Conservation (phyloP, 2,797 vertebrate species). For the Rhinoraja longicauda region DNA sequence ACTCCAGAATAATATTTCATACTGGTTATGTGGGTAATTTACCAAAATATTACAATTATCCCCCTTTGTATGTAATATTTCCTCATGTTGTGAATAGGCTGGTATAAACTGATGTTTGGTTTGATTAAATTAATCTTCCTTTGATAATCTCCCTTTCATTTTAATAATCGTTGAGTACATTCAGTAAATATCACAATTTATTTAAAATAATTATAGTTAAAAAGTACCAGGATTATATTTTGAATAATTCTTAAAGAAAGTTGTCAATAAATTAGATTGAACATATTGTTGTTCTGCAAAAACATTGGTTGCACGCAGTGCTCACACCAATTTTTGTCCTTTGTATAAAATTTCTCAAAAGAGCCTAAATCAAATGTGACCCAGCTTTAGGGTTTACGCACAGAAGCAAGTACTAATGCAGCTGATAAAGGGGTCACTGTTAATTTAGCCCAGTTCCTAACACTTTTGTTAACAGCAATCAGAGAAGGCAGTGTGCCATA, state of each 20-base stretch:
- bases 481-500: too few relatives aligned
- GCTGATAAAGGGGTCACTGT: too few relatives aligned
- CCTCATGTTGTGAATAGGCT: not conserved
- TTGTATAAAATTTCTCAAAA: too few relatives aligned
- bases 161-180: not conserved
- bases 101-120: not conserved
- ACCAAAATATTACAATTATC: not conserved
- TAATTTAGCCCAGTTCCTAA: too few relatives aligned
- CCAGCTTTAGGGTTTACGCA: too few relatives aligned
- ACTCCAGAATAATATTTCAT: not conserved
- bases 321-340: too few relatives aligned
- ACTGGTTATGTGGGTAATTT: not conserved
- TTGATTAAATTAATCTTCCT: not conserved
- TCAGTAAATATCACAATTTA: not conserved
- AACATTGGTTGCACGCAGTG: too few relatives aligned
- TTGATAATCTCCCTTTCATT: not conserved
- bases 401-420: too few relatives aligned
- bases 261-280: too few relatives aligned
- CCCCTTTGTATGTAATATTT: not conserved
- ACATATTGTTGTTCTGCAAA: too few relatives aligned
- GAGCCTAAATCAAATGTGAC: too few relatives aligned
- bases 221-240: not conserved
- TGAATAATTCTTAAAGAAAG: not conserved
- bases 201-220: not conserved
- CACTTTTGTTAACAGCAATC: too few relatives aligned